Evolutionary conservation across 2,888 invertebrate genomes (phyloP), one percentile per base, ranked within the genome.

Genomic region (Calameuta pallipes): DNA sequence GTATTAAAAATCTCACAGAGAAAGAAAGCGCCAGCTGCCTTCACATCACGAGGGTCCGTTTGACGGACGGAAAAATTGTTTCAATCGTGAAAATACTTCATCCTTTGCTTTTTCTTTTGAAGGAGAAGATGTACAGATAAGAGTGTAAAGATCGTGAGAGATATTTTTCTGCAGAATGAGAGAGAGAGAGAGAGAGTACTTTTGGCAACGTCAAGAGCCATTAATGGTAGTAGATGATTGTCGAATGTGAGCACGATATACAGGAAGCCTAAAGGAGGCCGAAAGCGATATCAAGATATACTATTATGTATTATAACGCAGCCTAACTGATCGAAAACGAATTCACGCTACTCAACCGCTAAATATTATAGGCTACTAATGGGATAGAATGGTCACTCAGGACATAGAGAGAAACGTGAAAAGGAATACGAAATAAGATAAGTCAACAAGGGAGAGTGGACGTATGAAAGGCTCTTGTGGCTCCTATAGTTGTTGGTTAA

Each of bases 81-180:
- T 56, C 56, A 23, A 56, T 9, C 56, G 56, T 56, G 56, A 56
- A 56, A 56, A 56, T 56, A 23, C 23, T 56, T 41, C 4, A 15
- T 41, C 41, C 15, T 41, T 41, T 41, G 41, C 41, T 41, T 56
- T 56, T 56, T 15, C 15, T 56, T 56, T 56, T 23, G 15, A 56
- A 56, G 9, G 56, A 56, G 56, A 56, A 56, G 23, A 56, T 56
- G 23, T 56, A 56, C 23, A 56, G 56, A 23, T 56, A 56, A 56
- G 23, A 56, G 9, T 56, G 23, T 56, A 56, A 56, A 56, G 56
- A 56, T 56, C 56, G 23, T 23, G 56, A 56, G 6, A 15, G 23
- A 56, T 56, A 56, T 56, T 56, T 56, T 56, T 56, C 56, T 56
- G 56, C 56, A 79, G 76, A 68, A 36, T 71, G 73, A 76, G 75